Evolutionary conservation across 2,888 invertebrate species (phyloP), one percentile per base, ranked within the genome.

Genomic region (Tanypteryx hageni): DNA sequence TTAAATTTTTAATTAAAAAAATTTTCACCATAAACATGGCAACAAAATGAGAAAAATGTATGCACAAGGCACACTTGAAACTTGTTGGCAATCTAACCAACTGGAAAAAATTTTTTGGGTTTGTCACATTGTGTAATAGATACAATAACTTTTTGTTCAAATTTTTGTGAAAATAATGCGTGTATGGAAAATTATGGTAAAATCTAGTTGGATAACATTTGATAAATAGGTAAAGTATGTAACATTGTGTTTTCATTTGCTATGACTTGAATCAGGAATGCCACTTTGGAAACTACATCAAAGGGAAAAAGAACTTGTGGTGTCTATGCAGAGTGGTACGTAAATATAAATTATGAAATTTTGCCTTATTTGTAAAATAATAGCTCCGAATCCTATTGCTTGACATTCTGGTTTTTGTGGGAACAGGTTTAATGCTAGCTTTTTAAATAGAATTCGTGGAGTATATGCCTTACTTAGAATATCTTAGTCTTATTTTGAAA

Each of bases 301-400:
- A 92, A 92, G 92, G 92, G 14, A 92, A 92, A 92, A 92, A 92
- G 92, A 92, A 96, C 94, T 95, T 96, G 93, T 96, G 96, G 96
- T 94, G 94, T 93, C 93, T 94, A 61, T 94, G 94, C 94, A 95
- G 95, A 94, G 95, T 96, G 95, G 96, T 96, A 96, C 95, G 96
- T 95, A 93, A 93, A 93, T 92, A 83, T 92, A 92, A 76, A 61
- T 68, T 61, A 64, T 89, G 64, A 64, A 86, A 18, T 89, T 64
- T 68, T 44, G 89, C 89, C 61, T 22, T 89, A n/a, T 64, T 22
- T 89, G n/a, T 10, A 31, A 89, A 44, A 44, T 31, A 8, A 61
- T 89, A 64, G 61, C 64, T 89, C 44, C 64, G 44, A 68, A 44
- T 86, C 44, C 64, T 64, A 89, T 64, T 89, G 89, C 89, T 89